Conservation (phyloP, 2,113 vertebrate genomes). For the Perca flavescens region DNA sequence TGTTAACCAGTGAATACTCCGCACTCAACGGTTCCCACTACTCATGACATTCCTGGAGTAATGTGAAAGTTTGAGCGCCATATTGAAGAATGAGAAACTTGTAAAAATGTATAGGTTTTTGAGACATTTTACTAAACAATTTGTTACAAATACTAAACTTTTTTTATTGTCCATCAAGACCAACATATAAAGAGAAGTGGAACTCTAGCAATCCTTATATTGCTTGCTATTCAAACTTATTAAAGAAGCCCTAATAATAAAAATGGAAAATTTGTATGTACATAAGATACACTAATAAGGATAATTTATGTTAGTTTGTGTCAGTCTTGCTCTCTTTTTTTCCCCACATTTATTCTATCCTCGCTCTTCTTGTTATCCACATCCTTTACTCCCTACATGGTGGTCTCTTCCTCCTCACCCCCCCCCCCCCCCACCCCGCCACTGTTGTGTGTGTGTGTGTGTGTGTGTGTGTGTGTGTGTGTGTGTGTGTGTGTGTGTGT, state of each 20-base stretch:
- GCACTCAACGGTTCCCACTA: too few relatives aligned
- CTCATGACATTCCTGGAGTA: background rate
- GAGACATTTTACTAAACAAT: background rate
- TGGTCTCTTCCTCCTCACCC: conserved; percentile 63
- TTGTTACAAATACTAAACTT: background rate
- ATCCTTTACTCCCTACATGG: conserved; percentile 35
- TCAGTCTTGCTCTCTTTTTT: background rate
- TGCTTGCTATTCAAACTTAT: background rate
- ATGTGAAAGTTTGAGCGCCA: background rate
- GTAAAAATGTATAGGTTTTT: background rate
- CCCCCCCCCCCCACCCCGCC: background rate
- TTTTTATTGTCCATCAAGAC: background rate
- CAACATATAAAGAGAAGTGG: background rate
- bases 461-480: background rate
- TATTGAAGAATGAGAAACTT: background rate
- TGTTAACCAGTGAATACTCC: too few relatives aligned
- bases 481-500: background rate
- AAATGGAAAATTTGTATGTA: conserved; percentile 8
- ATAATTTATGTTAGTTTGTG: background rate
- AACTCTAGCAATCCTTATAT: background rate
- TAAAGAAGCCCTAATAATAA: conserved; percentile 6
- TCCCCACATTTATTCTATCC: background rate
- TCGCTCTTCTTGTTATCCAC: conserved; percentile 23
- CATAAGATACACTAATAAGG: conserved; percentile 1
- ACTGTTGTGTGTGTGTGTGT: conserved; percentile 3